Conservation (phyloP, 2,797 vertebrate species). For the Eulemur albifrons region DNA sequence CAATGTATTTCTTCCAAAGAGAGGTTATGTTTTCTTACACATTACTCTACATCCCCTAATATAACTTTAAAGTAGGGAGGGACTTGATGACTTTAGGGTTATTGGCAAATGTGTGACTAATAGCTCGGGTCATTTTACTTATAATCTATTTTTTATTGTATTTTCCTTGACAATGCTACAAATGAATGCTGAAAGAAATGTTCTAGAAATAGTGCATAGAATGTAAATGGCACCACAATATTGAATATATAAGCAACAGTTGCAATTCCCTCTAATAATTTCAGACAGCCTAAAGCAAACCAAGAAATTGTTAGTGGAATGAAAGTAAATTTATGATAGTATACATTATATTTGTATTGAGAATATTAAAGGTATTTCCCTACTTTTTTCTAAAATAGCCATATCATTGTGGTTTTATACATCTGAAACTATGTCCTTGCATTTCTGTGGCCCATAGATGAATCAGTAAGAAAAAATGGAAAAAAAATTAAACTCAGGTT, state of each 20-base stretch:
- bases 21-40: not conserved
- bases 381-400: not conserved
- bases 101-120: not conserved
- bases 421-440: conserved; percentile 33
- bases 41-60: not conserved
- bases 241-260: not conserved
- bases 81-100: not conserved
- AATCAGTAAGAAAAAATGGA: conserved; percentile 32
- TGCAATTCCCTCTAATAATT: not conserved
- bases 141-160: not conserved
- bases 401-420: conserved; percentile 3
- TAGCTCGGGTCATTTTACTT: not conserved
- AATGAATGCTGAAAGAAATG: not conserved
- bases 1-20: not conserved
- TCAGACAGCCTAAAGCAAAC: not conserved
- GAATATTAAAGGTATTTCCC: not conserved
- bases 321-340: not conserved
- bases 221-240: not conserved
- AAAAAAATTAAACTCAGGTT: not conserved
- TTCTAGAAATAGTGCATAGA: not conserved
- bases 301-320: not conserved
- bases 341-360: not conserved
- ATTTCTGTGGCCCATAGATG: conserved; percentile 47
- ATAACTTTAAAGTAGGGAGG: not conserved
- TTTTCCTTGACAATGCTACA: not conserved